Conservation (phyloP, 1,140 invertebrate genomes). For the Formica selysi region DNA sequence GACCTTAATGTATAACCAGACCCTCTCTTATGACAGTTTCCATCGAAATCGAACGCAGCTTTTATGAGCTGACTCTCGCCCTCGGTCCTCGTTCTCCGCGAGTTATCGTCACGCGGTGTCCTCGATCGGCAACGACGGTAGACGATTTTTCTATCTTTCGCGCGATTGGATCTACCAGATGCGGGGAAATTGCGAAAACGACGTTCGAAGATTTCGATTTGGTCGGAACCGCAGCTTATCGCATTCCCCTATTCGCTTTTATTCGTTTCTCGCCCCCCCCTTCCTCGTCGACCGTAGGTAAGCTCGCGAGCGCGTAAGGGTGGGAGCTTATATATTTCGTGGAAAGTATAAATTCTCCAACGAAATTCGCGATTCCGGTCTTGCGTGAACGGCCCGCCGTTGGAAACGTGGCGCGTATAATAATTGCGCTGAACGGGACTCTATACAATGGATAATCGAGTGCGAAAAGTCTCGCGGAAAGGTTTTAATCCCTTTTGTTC, state of each 20-base stretch:
- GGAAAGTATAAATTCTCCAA: conserved; percentile 58
- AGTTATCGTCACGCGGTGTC: conserved; percentile 49
- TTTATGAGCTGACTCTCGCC: conserved; percentile 21
- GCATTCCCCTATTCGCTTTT: conserved; percentile 53
- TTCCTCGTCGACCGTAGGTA: conserved; percentile 23
- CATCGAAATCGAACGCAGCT: conserved; percentile 44
- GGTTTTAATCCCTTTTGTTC: conserved; percentile 31
- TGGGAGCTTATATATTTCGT: conserved; percentile 51
- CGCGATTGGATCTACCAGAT: not conserved
- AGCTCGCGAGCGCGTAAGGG: conserved; percentile 37
- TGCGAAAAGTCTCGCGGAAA: not conserved
- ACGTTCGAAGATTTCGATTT: conserved; percentile 47
- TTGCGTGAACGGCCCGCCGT: conserved; percentile 32
- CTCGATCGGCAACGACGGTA: not conserved
- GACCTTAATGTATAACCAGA: conserved; percentile 3
- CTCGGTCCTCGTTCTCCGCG: conserved; percentile 19
- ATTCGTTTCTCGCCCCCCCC: conserved; percentile 23
- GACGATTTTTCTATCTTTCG: conserved; percentile 64
- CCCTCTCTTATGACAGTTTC: conserved; percentile 23
- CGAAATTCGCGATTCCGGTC: not conserved
- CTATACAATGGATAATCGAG: conserved; percentile 49
- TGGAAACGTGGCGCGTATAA: conserved; percentile 66
- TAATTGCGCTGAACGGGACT: conserved; percentile 17
- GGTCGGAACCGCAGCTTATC: conserved; percentile 59
- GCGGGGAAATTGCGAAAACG: conserved; percentile 39